Evolutionary conservation across 1,140 invertebrate species (phyloP), one percentile per base, ranked within the genome.

Genomic region (Laodelphax striatellus): DNA sequence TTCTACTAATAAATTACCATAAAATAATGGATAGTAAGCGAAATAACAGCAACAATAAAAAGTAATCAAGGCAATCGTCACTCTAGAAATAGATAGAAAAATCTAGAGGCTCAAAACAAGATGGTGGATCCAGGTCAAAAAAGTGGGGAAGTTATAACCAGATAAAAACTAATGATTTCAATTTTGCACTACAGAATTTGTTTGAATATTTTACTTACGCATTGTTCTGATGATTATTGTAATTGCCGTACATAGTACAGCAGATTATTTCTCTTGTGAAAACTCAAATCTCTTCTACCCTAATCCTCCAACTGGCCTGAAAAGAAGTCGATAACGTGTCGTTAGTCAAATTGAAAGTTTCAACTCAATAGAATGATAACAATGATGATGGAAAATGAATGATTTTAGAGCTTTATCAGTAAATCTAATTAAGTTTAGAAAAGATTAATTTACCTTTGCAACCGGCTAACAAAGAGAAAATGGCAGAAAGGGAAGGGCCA

Each of bases 101-200:
- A 50, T 19, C 21, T 50, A 17, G 6, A 50, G 46, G 6, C n/a
- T 50, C 9, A 50, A 50, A 22, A 19, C 46, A 50, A 50, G 46
- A 50, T 50, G 46, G 46, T 50, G 46, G 46, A 50, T 50, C 46
- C 46, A 50, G 46, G 46, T 50, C 46, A 50, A 50, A 28, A n/a
- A 19, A 50, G 46, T 22, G 16, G 21, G 14, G 14, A 19, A 22
- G 10, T 8, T 6, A 50, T 50, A 10, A 28, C 16, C 21, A 14
- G 46, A 22, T 50, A 50, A 10, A 50, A 44, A 13, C 6, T 50
- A 5, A 50, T 10, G 5, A 19, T 10, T 10, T 50, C 16, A 17
- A 50, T 16, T 50, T 6, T 5, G 16, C 17, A 50, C 6, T 50
- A 17, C 10, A 19, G 14, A 19, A 19, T 17, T 6, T 50, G 11